phyloP scores from a whole-genome alignment of 2,797 vertebrate genomes.

The Rhynchotus rufescens region DNA sequence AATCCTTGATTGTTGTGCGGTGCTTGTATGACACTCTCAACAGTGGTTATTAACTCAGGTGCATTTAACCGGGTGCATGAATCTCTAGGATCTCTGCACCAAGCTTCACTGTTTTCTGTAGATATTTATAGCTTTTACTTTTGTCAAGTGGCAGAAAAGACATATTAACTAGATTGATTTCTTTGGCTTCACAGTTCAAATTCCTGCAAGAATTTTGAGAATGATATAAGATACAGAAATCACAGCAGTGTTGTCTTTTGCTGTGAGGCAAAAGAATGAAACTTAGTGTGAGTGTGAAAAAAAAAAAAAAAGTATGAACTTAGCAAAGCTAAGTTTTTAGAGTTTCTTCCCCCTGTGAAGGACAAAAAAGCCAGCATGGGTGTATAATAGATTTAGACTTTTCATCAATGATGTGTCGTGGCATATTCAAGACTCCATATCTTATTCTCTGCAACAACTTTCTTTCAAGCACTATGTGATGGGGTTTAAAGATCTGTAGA shows the following conservation, averaged over 20 bases:
- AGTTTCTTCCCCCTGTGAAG: neutral
- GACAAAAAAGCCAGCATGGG: neutral
- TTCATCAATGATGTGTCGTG: neutral
- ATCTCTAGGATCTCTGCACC: neutral
- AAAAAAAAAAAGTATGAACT: too few relatives aligned
- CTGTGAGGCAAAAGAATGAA: neutral
- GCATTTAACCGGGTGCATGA: neutral
- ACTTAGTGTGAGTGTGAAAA: too few relatives aligned
- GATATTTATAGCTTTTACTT: neutral
- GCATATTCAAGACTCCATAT: neutral
- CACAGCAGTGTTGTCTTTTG: neutral
- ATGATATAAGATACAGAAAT: neutral
- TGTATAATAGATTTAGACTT: neutral
- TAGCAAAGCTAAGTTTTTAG: neutral
- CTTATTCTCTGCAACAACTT: neutral
- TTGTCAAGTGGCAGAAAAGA: neutral
- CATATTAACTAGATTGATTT: neutral
- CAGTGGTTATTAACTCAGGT: conserved; percentile 5
- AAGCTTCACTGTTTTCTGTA: neutral
- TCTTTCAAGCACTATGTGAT: neutral
- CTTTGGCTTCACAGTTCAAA: neutral
- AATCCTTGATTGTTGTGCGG: neutral
- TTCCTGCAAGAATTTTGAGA: neutral
- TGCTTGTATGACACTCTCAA: neutral
- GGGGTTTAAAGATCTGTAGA: neutral